Evolutionary conservation across 2,113 vertebrate genomes (phyloP).

Genomic region (Eurypyga helias): DNA sequence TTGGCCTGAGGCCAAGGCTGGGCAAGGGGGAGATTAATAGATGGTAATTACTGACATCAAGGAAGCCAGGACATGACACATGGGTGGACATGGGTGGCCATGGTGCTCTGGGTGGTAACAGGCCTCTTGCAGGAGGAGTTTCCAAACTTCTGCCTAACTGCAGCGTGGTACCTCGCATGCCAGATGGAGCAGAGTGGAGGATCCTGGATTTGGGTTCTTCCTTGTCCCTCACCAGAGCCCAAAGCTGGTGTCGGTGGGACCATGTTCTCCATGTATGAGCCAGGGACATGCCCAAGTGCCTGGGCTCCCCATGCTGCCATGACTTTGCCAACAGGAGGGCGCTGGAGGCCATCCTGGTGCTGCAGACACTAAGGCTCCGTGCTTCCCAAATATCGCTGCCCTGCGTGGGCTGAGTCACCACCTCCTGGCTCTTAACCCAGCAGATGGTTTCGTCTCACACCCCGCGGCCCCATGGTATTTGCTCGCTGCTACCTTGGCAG

Average conservation of each 20-base stretch:
- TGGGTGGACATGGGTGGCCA: background rate
- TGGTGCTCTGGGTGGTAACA: background rate
- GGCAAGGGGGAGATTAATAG: background rate
- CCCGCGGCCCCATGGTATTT: background rate
- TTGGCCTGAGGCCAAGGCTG: background rate
- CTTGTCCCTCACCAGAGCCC: background rate
- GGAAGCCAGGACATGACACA: background rate
- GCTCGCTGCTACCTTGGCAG: background rate
- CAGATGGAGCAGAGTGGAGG: background rate
- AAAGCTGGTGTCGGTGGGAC: background rate
- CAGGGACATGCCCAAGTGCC: fast-evolving
- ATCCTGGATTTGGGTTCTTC: background rate
- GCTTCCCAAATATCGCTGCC: background rate
- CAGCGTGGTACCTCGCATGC: fast-evolving
- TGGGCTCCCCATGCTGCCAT: fast-evolving
- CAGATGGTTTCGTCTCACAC: background rate
- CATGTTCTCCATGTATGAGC: fast-evolving
- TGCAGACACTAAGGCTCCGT: background rate
- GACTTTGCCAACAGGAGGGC: fast-evolving
- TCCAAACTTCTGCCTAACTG: background rate
- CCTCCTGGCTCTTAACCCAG: background rate
- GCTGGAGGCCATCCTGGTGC: fast-evolving
- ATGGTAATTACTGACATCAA: background rate
- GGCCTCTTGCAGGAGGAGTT: background rate
- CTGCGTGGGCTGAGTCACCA: background rate